phyloP scores from a whole-genome alignment of 2,113 vertebrate species.

The Triplophysa rosa region DNA sequence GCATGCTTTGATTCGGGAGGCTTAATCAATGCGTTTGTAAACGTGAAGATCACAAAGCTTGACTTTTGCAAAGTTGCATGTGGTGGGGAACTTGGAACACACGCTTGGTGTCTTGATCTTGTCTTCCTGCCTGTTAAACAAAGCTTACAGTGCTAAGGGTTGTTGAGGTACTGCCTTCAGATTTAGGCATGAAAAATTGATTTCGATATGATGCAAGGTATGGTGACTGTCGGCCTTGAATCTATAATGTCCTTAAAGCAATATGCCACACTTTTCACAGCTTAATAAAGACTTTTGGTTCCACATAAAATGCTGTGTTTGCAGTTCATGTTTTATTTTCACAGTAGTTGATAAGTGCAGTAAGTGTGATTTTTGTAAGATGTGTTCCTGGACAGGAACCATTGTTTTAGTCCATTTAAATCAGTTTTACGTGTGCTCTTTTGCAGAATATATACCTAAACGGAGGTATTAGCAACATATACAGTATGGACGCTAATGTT shows the following conservation, averaged over 20 bases:
- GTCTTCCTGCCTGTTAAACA: slow-evolving; percentile 2
- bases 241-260: neutral
- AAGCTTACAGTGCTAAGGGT: neutral
- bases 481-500: no score
- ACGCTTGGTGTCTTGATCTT: slow-evolving; percentile 22
- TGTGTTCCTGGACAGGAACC: no score
- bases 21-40: slow-evolving; percentile 41
- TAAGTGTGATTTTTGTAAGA: no score
- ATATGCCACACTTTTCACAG: neutral
- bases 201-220: neutral
- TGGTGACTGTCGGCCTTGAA: neutral
- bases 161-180: neutral
- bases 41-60: slow-evolving; percentile 22
- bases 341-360: no score
- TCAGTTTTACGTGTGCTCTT: no score
- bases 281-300: neutral
- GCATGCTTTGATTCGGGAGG: slow-evolving; percentile 54
- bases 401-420: no score
- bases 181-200: slow-evolving; percentile 13
- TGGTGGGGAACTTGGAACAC: neutral
- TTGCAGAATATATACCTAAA: no score
- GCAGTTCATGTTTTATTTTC: no score
- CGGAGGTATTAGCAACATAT: no score
- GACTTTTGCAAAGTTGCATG: slow-evolving; percentile 44
- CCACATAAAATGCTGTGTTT: neutral